Percentiles rank a stretch among this genome's conserved stretches.
phyloP scores from a whole-genome alignment of 2,888 invertebrate genomes.

The Lasius fuliginosus region DNA sequence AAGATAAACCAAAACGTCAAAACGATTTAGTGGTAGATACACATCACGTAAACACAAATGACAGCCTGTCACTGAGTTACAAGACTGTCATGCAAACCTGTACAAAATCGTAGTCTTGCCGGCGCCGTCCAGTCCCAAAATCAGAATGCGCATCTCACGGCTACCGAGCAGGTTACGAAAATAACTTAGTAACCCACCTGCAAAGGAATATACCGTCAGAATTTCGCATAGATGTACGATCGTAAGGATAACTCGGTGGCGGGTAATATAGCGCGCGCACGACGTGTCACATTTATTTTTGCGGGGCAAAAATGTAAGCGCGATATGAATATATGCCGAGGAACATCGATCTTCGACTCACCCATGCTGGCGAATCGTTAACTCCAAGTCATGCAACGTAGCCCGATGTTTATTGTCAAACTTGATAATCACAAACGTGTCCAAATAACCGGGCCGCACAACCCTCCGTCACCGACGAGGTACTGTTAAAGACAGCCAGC shows the following conservation, averaged over 20 bases:
- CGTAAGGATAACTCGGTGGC: neutral
- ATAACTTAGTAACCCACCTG: conserved; percentile 98
- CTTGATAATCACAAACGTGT: conserved; percentile 67
- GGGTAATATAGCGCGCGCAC: neutral
- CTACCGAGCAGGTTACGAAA: conserved; percentile 98
- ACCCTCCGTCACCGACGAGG: neutral
- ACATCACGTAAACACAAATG: neutral
- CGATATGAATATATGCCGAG: neutral
- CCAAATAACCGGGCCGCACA: conserved; percentile 70
- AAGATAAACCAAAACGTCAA: neutral
- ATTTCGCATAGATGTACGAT: conserved; percentile 20
- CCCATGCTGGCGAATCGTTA: conserved; percentile 77
- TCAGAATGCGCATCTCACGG: conserved; percentile 99
- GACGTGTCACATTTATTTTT: conserved; percentile 53
- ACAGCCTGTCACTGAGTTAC: conserved; percentile 47
- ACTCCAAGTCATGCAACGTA: conserved; percentile 78
- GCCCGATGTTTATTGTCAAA: conserved; percentile 75
- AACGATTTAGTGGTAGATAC: neutral
- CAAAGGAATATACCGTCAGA: conserved; percentile 79
- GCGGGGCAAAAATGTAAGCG: neutral
- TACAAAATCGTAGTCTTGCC: conserved; percentile 99
- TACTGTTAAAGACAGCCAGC: too few relatives aligned
- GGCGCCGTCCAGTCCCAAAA: conserved; percentile 99
- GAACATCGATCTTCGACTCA: conserved; percentile 67
- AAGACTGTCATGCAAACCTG: conserved; percentile 86